Conservation (phyloP, 2,888 invertebrate species). For the Aphidius colemani region DNA sequence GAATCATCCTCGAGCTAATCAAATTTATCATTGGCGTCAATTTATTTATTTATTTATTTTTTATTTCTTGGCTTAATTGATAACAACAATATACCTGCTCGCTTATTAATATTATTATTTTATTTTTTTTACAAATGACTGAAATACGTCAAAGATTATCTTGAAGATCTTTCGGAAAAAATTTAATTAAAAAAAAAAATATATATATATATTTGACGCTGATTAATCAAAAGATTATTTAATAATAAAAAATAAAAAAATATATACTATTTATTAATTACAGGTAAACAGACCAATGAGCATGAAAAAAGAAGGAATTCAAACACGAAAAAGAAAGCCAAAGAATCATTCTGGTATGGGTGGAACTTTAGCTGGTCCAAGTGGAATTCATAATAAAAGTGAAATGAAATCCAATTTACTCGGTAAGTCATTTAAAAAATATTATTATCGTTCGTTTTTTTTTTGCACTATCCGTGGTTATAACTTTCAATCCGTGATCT, state of each 20-base stretch:
- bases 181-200: conserved; percentile 9
- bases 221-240: not conserved
- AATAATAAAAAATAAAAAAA: not conserved
- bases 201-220: not conserved
- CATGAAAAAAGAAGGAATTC: conserved; percentile 99
- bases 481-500: conserved; percentile 13
- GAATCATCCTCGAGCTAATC: conserved; percentile 7
- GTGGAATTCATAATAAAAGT: conserved; percentile 51
- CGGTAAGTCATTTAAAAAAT: conserved; percentile 58
- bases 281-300: conserved; percentile 93
- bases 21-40: conserved; percentile 3
- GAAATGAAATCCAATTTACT: conserved; percentile 56
- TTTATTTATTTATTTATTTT: not conserved
- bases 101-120: not conserved
- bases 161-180: not conserved
- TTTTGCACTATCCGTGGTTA: conserved; percentile 7
- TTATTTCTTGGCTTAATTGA: not conserved
- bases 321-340: conserved; percentile 93
- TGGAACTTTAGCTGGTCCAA: conserved; percentile 44
- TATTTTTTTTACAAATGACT: not conserved
- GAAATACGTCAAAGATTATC: not conserved
- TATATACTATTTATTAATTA: conserved; percentile 33
- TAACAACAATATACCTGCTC: not conserved
- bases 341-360: conserved; percentile 63
- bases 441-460: conserved; percentile 24